Evolutionary conservation across 2,113 vertebrate species (phyloP), one percentile per base, ranked within the genome.

Genomic region (Cynocephalus volans): DNA sequence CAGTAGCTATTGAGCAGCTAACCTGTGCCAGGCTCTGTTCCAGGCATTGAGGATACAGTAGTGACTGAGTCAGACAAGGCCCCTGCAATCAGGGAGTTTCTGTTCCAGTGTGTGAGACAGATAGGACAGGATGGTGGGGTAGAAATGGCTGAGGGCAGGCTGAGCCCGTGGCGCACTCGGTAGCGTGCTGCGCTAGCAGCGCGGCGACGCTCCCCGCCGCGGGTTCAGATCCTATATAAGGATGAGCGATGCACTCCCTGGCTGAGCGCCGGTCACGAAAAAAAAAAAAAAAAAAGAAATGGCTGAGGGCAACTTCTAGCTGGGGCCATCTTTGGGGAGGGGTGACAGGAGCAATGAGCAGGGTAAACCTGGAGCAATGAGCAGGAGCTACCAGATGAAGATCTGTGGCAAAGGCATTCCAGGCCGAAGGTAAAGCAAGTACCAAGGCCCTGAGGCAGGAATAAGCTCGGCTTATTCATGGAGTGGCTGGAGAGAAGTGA

Each of bases 1-100:
- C 11, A 11, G 3, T 56, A 4, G 56, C 50, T 56, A 0, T 24
- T 2, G 60, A 50, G 52, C 1, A 11, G 33, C 50, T 64, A 2
- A 0, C 31, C 18, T n/a, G 45, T 82, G 45, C 67, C 73, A 58
- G 77, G n/a, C 73, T 31, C 33, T 64, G 14, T 69, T 52, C 52
- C 23, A 86, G 85, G 62, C 81, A 64, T 62, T 31, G 26, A 76
- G 65, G 48, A 10, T 4, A 28, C 17, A 52, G 60, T n/a, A 50
- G 50, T 48, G 48, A n/a, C 48, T 8, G 1, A 8, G 23, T 24
- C 58, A 65, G 82, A 15, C 70, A 72, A 75, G 50, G 56, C n/a
- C 12, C n/a, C 90, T 85, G 24, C 50, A 26, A 4, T 69, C 28
- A 0, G 6, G 41, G 45, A 28, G 73, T 19, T 6, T 31, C 8